Evolutionary conservation across 2,888 invertebrate species (phyloP), one percentile per base, ranked within the genome.

Genomic region (Parasteatoda lunata): DNA sequence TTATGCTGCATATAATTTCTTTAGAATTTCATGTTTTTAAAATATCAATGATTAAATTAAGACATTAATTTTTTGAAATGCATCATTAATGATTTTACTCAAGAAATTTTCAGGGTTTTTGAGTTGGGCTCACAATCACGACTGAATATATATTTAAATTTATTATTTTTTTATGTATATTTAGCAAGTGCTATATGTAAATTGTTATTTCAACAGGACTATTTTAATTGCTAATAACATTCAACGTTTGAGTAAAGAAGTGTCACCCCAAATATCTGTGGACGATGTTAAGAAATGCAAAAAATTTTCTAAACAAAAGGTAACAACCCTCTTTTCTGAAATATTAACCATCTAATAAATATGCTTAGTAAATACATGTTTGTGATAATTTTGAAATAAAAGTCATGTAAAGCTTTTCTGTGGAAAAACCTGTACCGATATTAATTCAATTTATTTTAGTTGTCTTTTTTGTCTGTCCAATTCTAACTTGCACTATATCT

Each of bases 191-290:
- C 66, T 30, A 47, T 66, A 76, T 69, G 0, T n/a, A 7, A 15
- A 9, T 48, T 70, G 75, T 90, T 90, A 78, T 78, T 66, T 77
- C 92, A 93, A 48, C 92, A 96, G 98, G 91, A 97, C 98, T 4
- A 94, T 99, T 84, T 93, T 99, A 6, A 96, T 99, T 90, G 97
- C 98, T 0, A 98, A 97, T 92, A 97, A 98, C 91, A 94, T 99
- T 68, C 95, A 96, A 15, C 95, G 96, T 91, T 93, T 98, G 90
- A 97, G 95, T 91, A 98, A 98, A 92, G 98, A 98, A 90, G 95
- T 95, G 89, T 95, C 94, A 89, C 93, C 93, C 6, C 90, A 91
- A 88, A 95, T 98, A 73, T 95, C 96, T 0, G 93, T 95, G 0
- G 96, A 97, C 90, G 99, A 99, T 91, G 95, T 99, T 0, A 95